Base-by-base conservation (phyloP, 2,113 vertebrate species). In the Apodemus speciosus region DNA sequence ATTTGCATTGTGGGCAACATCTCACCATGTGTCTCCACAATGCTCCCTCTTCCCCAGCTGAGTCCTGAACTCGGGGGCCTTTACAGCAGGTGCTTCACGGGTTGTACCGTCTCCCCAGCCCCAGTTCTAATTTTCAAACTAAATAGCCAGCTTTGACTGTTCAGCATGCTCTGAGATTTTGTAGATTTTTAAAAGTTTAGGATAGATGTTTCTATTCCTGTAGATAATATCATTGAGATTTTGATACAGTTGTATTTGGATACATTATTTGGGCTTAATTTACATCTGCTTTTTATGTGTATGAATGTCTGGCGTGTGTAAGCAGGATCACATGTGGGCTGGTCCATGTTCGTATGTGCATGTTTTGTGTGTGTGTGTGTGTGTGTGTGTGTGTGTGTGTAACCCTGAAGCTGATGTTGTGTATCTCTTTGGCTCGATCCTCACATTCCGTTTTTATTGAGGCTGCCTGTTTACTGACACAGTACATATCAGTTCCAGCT, bases 61-160 rank as follows among this genome's bases (percentile, higher is more conserved):
- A 58, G 88, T 40, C 30, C 80, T 10, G 27, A 6, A 20, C 35
- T 18, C 43, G 3, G 14, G 18, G 5, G 8, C 51, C 79, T 18
- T 40, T 30, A 2, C n/a, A 18, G n/a, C 25, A 40, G 14, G 23
- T 18, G 79, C 56, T 60, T 18, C 15, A 5, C 3, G 9, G 38
- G 14, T 53, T 16, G 53, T 40, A 2, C 3, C 38, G 8, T 40
- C 35, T 38, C 77, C 51, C 3, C 51, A 58, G 21, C 3, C 30
- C 79, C 56, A 4, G n/a, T 30, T 89, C 51, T 77, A 46, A 38
- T 87, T 95, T 87, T 91, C 81, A 79, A 46, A 60, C 87, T 64
- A 92, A 40, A 73, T 46, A 46, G n/a, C n/a, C n/a, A n/a, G n/a
- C n/a, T 81, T 93, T 69, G 49, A 32, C 71, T 89, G 21, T 87